These are phyloP conservation scores for Ochotona curzoniae DNA, from an alignment of 2,113 vertebrate species.

Conservation along the genomic window DNA sequence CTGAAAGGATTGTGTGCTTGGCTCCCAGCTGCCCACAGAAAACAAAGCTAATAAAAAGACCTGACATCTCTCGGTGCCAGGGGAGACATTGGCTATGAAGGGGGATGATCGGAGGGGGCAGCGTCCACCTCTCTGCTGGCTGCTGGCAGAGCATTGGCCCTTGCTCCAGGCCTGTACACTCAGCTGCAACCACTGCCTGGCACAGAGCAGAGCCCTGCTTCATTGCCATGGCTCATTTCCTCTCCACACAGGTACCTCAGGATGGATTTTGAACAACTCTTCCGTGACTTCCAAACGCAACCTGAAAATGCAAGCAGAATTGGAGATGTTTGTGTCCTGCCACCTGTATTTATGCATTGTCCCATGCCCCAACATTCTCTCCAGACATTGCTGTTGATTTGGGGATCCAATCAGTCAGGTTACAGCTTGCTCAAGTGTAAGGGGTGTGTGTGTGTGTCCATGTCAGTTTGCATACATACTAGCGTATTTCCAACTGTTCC, in stretches of 20 bases:
- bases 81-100: neutral
- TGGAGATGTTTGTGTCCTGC: neutral
- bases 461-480: neutral
- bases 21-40: neutral
- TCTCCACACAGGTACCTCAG: neutral
- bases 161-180: neutral
- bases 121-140: neutral
- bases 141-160: neutral
- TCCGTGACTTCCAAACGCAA: neutral
- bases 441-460: neutral
- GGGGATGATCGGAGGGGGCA: constrained; percentile 4
- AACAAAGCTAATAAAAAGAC: constrained; percentile 36
- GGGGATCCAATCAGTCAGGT: neutral
- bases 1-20: neutral
- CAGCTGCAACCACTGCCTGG: neutral
- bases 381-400: neutral
- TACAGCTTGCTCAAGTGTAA: neutral
- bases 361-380: neutral
- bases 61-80: constrained; percentile 12
- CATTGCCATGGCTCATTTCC: neutral
- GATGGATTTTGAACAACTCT: neutral
- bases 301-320: neutral
- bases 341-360: neutral
- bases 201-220: neutral
- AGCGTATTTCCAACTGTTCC: neutral